Base-by-base conservation (phyloP, 92 coral and sea anemone genomes). In the Epizoanthus rinbou region DNA sequence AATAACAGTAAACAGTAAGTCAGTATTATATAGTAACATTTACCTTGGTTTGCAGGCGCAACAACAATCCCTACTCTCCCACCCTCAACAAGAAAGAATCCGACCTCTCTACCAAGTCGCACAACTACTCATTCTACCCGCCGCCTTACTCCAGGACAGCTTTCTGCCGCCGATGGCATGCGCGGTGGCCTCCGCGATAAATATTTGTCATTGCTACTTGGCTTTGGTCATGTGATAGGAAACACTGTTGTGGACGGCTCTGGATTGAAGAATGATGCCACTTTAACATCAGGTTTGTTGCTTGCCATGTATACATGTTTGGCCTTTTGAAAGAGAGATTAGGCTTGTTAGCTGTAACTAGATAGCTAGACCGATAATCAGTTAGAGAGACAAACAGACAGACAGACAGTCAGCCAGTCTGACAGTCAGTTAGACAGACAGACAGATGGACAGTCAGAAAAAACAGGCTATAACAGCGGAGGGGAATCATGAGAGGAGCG, bases 181-280 rank as follows among this genome's bases (percentile, higher is more conserved):
- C 82, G 81, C 23, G 68, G 71, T 4, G 87, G 71, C 80, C 66
- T 64, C 73, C 87, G 86, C 23, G 76, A 85, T 3, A 91, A 85
- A 74, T 76, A 88, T 57, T 89, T 96, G 71, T 92, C 97, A 16
- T 64, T 96, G 64, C 93, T 91, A 80, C 85, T 93, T 65, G 99
- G 99, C n/a, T 96, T 96, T 84, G 98, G 93, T 69, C 96, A 93
- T 85, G 92, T 96, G 75, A 87, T 91, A 25, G 92, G 92, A 9
- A 85, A 91, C 43, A 83, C 90, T 70, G 95, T 91, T 43, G 89
- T 91, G 2, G 97, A 93, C 68, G 97, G 97, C 19, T 96, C 98
- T 57, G 99, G 97, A 16, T 85, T 86, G 10, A 90, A 96, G 58
- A 96, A 96, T 85, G 90, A 96, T 64, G 99, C 93, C 21, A 85